Evolutionary conservation across 1,140 invertebrate species (phyloP).

Genomic region (Helicoverpa armigera): DNA sequence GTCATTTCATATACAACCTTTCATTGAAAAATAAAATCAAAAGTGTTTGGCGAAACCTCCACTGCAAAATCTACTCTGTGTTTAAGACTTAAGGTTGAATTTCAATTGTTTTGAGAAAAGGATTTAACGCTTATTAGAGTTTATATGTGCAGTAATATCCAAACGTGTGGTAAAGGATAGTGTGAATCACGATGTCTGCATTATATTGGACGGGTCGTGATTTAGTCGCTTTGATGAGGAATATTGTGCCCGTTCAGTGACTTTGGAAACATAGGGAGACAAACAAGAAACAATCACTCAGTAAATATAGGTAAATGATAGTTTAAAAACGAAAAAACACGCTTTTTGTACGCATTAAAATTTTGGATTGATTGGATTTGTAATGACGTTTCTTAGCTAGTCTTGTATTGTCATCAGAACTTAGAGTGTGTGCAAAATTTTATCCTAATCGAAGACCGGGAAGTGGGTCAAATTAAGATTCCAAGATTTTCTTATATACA

Average conservation of each 20-base stretch:
- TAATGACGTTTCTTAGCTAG: too few relatives aligned
- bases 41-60: neutral
- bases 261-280: constrained; percentile 11
- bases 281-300: neutral
- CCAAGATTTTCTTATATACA: too few relatives aligned
- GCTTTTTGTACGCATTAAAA: too few relatives aligned
- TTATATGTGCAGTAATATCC: constrained; percentile 50
- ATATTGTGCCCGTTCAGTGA: constrained; percentile 11
- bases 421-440: too few relatives aligned
- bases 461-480: too few relatives aligned
- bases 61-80: constrained; percentile 8
- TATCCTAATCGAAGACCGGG: too few relatives aligned
- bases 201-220: constrained; percentile 66
- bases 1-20: constrained; percentile 11
- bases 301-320: too few relatives aligned
- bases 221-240: constrained; percentile 49
- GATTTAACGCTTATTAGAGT: constrained; percentile 65
- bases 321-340: too few relatives aligned
- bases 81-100: neutral
- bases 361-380: too few relatives aligned
- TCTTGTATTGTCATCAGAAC: too few relatives aligned
- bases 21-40: constrained; percentile 33
- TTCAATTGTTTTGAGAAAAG: constrained; percentile 31
- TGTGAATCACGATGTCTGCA: constrained; percentile 71
- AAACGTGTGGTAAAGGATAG: constrained; percentile 58